phyloP scores from a whole-genome alignment of 1,140 invertebrate species.

The Maniola jurtina region DNA sequence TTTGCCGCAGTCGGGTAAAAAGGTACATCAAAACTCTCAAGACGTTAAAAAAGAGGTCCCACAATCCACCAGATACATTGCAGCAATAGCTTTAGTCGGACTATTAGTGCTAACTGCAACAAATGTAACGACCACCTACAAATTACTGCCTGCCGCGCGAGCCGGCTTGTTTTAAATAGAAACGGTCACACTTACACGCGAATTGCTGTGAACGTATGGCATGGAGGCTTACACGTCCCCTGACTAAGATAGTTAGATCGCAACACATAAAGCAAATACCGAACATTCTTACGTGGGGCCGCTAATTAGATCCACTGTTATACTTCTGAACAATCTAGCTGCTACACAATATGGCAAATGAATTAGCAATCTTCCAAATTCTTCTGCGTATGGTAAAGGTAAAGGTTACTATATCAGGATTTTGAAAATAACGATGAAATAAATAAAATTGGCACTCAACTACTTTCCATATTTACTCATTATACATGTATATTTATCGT shows the following conservation, averaged over 20 bases:
- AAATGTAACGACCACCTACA: constrained; percentile 20
- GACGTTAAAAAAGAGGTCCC: not conserved
- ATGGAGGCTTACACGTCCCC: not conserved
- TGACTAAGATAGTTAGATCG: constrained; percentile 1
- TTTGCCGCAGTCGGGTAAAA: too few species aligned
- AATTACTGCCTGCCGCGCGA: not conserved
- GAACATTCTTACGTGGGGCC: not conserved
- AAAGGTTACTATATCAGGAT: too few species aligned
- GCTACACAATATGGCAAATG: too few species aligned
- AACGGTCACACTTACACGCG: constrained; percentile 21
- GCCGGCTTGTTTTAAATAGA: constrained; percentile 22
- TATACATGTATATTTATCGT: too few species aligned
- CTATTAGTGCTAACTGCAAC: not conserved
- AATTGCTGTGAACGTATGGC: constrained; percentile 18
- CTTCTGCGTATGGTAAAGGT: too few species aligned
- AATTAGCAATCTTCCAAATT: too few species aligned
- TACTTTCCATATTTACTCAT: too few species aligned
- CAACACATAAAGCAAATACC: constrained; percentile 15
- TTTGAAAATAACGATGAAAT: too few species aligned
- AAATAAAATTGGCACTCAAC: too few species aligned
- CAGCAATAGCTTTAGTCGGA: constrained; percentile 4
- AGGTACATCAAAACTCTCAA: too few species aligned
- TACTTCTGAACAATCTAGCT: not conserved
- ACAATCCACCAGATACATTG: not conserved
- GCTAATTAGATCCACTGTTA: constrained; percentile 4